Base-by-base conservation (phyloP, 2,113 vertebrate genomes). In the Corythornis vintsioides region DNA sequence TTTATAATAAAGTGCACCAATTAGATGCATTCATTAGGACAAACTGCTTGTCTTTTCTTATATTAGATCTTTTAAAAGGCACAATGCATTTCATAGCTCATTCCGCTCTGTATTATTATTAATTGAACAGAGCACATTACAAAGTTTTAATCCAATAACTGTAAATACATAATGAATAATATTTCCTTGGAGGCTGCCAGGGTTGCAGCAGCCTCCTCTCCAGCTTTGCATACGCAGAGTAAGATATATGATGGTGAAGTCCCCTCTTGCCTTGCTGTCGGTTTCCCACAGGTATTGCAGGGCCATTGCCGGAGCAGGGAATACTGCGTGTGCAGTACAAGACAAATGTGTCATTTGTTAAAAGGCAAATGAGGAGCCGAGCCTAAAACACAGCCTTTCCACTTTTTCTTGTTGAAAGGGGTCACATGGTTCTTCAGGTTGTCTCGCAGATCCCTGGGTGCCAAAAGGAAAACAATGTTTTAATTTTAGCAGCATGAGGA, bases 1-100 rank as follows among this genome's bases (percentile, higher is more conserved):
- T 98, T 98, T 98, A 97, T 97, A 98, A 98, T 98, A 98, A 98
- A 98, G 97, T 98, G 96, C 90, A 97, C 97, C 98, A 98, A 98
- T 98, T 98, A 98, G 95, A 98, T 94, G 93, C 96, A 97, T 97
- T 98, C 97, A 97, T 98, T 98, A 98, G 97, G 96, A 97, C 97
- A 98, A 98, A 98, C 97, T 97, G 96, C 97, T 97, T 98, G 97
- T 98, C 97, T 98, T 97, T 97, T 96, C 94, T 92, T 96, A 95
- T 96, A 97, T 97, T 96, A 97, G 94, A 96, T 94, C 95, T 96
- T 98, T 97, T 93, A 92, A 97, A 97, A 97, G 96, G 94, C 93
- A 97, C 96, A 94, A 90, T 96, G 95, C 94, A 96, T 97, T 97
- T 97, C 93, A 95, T 95, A 97, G 94, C 80, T 95, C 94, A 95